Evolutionary conservation across 1,140 invertebrate species (phyloP), one percentile per base, ranked within the genome.

Genomic region (Danaus plexippus): DNA sequence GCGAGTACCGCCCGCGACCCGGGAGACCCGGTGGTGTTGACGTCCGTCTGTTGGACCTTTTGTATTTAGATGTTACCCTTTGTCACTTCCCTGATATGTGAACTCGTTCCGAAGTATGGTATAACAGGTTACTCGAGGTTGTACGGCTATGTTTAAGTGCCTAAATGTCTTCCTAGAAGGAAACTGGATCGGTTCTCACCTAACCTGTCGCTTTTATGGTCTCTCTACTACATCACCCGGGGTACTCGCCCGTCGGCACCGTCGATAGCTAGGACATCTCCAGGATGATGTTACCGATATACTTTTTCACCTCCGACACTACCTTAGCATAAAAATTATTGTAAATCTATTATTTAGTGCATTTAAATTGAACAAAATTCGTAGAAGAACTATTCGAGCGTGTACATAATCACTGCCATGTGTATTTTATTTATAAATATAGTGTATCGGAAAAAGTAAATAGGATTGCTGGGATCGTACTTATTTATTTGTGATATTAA

Each of bases 321-420:
- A 60, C 52, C 63, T 47, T 52, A 47, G 47, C 44, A 44, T 51
- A 47, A 42, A 46, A 59, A 42, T 15, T 47, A 57, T 44, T 57
- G 43, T 50, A 50, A 50, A 51, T 45, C 47, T 15, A 50, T 15
- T 66, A 66, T 62, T 69, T 73, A 70, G 67, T 76, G 75, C 75
- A 79, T 81, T 78, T 77, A 79, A 73, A 69, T 71, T 64, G 66
- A 80, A 80, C 68, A 71, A 71, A 75, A 71, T 57, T 62, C 65
- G 50, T 57, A 52, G 60, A 57, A 66, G 67, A 73, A 65, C 61
- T 67, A 68, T 69, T 65, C 59, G 58, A 70, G 66, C 64, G 64
- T 71, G 66, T 68, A 68, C 58, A 65, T 61, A 71, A 67, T 71
- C 77, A 78, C 75, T 78, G 75, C 77, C 77, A 75, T 64, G 61